phyloP scores from a whole-genome alignment of 2,113 vertebrate genomes.

The Laticauda colubrina region DNA sequence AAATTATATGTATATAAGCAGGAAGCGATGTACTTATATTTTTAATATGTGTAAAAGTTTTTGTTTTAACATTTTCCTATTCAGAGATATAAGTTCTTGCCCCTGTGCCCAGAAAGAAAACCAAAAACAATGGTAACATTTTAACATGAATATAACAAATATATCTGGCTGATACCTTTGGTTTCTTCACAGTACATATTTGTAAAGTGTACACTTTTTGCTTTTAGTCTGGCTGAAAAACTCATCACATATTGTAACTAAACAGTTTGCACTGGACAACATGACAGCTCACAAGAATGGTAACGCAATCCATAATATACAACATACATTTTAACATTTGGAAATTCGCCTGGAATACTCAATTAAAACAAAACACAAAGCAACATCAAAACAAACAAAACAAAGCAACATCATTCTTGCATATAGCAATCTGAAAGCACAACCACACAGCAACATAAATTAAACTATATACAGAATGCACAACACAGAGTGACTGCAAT shows the following conservation, averaged over 20 bases:
- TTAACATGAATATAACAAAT: neutral
- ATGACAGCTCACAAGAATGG: neutral
- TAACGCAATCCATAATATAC: neutral
- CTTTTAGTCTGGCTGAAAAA: neutral
- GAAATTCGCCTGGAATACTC: neutral
- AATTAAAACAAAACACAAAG: neutral
- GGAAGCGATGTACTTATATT: neutral
- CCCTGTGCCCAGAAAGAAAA: neutral
- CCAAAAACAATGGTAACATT: neutral
- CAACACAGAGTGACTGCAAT: neutral
- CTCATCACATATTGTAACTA: neutral
- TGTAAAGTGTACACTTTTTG: neutral
- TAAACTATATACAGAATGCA: neutral
- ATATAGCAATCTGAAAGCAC: neutral
- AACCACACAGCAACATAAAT: neutral
- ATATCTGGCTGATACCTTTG: neutral
- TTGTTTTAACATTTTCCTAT: neutral
- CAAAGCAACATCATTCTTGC: neutral
- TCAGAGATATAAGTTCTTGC: neutral
- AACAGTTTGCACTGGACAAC: neutral
- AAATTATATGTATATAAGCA: neutral
- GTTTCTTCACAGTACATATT: neutral
- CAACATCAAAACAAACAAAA: neutral
- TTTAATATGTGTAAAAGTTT: neutral
- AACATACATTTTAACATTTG: neutral